phyloP scores from a whole-genome alignment of 2,888 invertebrate species.

The Tetramorium bicarinatum region DNA sequence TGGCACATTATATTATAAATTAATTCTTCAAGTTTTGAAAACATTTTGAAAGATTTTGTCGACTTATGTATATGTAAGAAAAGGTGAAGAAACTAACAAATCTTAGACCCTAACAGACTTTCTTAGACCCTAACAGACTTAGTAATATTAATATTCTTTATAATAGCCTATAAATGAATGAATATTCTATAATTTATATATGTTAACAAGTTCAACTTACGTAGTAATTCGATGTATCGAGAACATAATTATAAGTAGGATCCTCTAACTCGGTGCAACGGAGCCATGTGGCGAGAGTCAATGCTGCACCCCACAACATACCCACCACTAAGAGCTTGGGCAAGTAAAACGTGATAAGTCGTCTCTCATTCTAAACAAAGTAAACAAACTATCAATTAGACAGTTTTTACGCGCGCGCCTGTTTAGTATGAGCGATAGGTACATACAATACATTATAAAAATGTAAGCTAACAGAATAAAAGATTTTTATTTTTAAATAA shows the following conservation, averaged over 20 bases:
- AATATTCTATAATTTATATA: background rate
- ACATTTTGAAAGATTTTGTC: background rate
- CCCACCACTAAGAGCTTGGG: constrained; percentile 96
- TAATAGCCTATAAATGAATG: background rate
- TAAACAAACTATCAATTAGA: background rate
- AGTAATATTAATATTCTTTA: background rate
- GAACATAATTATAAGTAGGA: constrained; percentile 96
- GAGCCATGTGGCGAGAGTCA: constrained; percentile 96
- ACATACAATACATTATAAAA: background rate
- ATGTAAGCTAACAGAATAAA: background rate
- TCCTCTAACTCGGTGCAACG: constrained; percentile 95
- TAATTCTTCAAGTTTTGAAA: background rate
- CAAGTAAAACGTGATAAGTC: constrained; percentile 95
- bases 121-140: background rate
- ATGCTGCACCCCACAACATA: constrained; percentile 94
- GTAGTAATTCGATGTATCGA: constrained; percentile 94
- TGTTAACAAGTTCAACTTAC: constrained; percentile 87
- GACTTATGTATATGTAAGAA: background rate
- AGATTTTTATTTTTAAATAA: constrained; percentile 2
- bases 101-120: background rate
- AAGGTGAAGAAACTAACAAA: background rate
- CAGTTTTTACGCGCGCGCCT: background rate
- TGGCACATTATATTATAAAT: background rate
- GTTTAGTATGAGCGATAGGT: background rate
- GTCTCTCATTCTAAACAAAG: constrained; percentile 93